These are phyloP conservation scores for Paramormyrops hopkinsi DNA, from an alignment of 2,797 vertebrate genomes.

Conservation along the genomic window DNA sequence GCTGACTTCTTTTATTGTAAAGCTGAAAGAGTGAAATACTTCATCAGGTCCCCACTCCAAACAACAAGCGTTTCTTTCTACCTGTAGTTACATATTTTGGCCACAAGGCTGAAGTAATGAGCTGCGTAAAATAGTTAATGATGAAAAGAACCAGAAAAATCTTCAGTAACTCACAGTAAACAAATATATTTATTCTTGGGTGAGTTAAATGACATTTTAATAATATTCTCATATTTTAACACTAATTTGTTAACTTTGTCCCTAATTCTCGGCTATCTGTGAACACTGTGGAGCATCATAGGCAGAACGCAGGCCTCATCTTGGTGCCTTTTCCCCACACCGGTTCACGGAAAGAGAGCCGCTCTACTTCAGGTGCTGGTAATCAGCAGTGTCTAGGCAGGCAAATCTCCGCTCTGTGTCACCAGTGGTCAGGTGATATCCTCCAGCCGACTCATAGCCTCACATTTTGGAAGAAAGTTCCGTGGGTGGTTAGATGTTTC, in stretches of 20 bases:
- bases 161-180: neutral
- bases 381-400: neutral
- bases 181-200: neutral
- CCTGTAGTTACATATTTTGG: slow-evolving; percentile 10
- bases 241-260: neutral
- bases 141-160: neutral
- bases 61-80: neutral
- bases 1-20: neutral
- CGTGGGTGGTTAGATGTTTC: neutral
- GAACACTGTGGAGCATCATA: neutral
- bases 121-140: neutral
- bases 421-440: neutral
- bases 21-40: neutral
- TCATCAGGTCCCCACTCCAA: neutral
- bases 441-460: neutral
- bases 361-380: neutral
- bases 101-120: slow-evolving; percentile 9
- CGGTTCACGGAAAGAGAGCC: neutral
- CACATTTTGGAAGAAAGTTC: neutral
- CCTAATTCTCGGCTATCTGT: neutral
- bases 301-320: neutral
- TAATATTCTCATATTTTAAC: neutral
- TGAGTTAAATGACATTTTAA: neutral
- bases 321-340: neutral
- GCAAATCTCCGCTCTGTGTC: neutral